phyloP scores from a whole-genome alignment of 2,797 vertebrate species.

The Diplodus sargus region DNA sequence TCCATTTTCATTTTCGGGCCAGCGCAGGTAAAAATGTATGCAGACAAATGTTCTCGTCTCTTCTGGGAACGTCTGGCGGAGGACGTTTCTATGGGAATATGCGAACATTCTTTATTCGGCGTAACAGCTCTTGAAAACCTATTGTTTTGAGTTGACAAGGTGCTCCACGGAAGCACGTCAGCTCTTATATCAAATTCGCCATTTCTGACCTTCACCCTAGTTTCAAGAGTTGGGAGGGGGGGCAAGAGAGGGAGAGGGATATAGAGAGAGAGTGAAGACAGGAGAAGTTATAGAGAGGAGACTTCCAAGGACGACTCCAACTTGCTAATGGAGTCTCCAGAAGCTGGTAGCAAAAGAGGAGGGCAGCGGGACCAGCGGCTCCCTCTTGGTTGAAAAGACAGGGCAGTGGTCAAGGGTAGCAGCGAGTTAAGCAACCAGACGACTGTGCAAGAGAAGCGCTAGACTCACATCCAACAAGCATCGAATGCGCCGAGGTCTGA shows the following conservation, averaged over 20 bases:
- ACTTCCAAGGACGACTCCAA: conserved; percentile 86
- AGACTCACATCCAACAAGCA: background rate
- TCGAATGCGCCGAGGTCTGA: background rate
- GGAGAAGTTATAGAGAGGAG: conserved; percentile 81
- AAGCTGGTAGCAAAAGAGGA: conserved; percentile 67
- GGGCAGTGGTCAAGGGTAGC: conserved; percentile 55
- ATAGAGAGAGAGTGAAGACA: conserved; percentile 62
- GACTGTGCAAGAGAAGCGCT: conserved; percentile 18
- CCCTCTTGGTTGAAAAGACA: conserved; percentile 68
- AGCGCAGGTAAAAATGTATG: conserved; percentile 75
- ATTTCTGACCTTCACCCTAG: conserved; percentile 85
- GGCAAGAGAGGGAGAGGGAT: conserved; percentile 62
- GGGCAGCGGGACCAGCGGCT: conserved; percentile 68
- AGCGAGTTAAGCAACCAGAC: conserved; percentile 30
- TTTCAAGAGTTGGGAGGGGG: conserved; percentile 73
- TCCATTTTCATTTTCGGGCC: conserved; percentile 72
- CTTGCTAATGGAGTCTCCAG: conserved; percentile 84
- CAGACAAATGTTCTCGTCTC: conserved; percentile 83
- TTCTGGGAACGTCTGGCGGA: conserved; percentile 81
- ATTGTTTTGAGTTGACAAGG: conserved; percentile 88
- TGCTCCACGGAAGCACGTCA: conserved; percentile 80
- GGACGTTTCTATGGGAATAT: conserved; percentile 83
- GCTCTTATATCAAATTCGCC: conserved; percentile 86
- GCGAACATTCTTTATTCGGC: conserved; percentile 79
- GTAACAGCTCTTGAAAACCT: conserved; percentile 81